phyloP scores from a whole-genome alignment of 1,140 invertebrate species.

The Lepidotrigona ventralis region DNA sequence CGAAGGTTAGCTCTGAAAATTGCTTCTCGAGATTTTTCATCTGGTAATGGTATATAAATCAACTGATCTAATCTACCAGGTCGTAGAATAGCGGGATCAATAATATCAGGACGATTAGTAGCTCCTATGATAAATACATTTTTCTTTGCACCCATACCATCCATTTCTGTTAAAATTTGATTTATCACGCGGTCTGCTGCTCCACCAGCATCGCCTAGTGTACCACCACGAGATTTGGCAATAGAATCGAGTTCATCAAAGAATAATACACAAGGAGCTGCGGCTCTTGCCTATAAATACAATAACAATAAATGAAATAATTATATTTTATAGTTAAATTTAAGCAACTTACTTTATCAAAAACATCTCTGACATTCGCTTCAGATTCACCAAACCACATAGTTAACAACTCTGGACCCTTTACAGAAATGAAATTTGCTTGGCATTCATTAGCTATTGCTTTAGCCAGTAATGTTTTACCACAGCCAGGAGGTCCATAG shows the following conservation, averaged over 20 bases:
- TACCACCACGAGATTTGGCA: slow-evolving; percentile 98
- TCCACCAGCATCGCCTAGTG: slow-evolving; percentile 98
- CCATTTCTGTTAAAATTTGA: slow-evolving; percentile 99
- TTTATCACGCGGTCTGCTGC: slow-evolving; percentile 99
- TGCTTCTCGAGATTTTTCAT: slow-evolving; percentile 97
- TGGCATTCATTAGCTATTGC: slow-evolving; percentile 99
- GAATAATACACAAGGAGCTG: slow-evolving; percentile 99
- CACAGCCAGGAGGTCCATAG: slow-evolving; percentile 98
- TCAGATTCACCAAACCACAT: slow-evolving; percentile 99
- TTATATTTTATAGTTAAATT: neutral
- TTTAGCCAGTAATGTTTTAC: slow-evolving; percentile 99
- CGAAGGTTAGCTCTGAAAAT: slow-evolving; percentile 97
- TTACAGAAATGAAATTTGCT: slow-evolving; percentile 99
- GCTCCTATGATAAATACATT: slow-evolving; percentile 99
- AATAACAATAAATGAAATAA: neutral
- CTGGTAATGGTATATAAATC: slow-evolving; percentile 99
- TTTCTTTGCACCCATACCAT: slow-evolving; percentile 99
- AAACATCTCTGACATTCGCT: slow-evolving; percentile 99
- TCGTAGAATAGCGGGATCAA: slow-evolving; percentile 98
- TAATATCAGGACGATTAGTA: slow-evolving; percentile 97
- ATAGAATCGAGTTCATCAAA: slow-evolving; percentile 99
- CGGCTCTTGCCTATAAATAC: slow-evolving; percentile 92
- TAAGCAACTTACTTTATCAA: slow-evolving; percentile 92
- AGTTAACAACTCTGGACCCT: slow-evolving; percentile 98
- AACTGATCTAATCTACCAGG: slow-evolving; percentile 99